Conservation (phyloP, 2,888 invertebrate genomes). For the Chrysolina americana region DNA sequence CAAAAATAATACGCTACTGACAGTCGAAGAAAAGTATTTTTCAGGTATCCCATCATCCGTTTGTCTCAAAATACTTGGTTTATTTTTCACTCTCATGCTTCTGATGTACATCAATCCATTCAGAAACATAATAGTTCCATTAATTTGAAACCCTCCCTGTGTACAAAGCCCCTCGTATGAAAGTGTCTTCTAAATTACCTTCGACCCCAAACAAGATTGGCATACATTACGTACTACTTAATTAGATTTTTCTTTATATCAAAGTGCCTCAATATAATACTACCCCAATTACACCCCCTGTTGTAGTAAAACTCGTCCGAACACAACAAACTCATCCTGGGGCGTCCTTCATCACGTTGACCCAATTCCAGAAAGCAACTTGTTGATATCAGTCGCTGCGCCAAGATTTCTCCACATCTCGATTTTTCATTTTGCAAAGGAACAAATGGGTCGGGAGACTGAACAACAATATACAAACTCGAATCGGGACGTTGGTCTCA, state of each 20-base stretch:
- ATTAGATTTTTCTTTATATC: background rate
- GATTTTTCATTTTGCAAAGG: background rate
- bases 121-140: no score
- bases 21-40: no score
- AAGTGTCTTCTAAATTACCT: no score
- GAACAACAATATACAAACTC: background rate
- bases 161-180: no score
- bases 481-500: background rate
- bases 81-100: no score
- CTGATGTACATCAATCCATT: no score
- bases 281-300: conserved; percentile 1
- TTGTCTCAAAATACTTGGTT: no score
- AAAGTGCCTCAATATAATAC: background rate
- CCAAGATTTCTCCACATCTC: conserved; percentile 11
- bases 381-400: conserved; percentile 35
- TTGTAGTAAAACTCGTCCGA: background rate
- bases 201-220: background rate
- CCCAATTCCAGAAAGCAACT: conserved; percentile 41
- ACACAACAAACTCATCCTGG: conserved; percentile 25
- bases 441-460: background rate
- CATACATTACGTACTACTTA: background rate
- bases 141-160: no score
- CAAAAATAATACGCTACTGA: no score
- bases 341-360: conserved; percentile 34
- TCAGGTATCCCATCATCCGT: no score